A percentile compares a stretch with the other conserved stretches of the same genome.
Conservation (phyloP, 1,140 invertebrate genomes). For the Pseudoatta argentina region DNA sequence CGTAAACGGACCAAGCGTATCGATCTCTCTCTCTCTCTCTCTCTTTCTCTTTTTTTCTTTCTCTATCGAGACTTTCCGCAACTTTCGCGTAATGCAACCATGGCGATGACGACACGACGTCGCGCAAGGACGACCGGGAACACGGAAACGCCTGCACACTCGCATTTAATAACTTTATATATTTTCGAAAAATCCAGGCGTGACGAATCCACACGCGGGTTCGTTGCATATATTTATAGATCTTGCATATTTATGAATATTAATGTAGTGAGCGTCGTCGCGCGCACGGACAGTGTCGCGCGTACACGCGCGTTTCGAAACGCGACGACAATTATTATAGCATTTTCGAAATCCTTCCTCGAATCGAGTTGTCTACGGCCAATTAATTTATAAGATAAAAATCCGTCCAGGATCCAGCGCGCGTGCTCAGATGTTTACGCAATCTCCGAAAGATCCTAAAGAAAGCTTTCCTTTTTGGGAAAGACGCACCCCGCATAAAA, state of each 20-base stretch:
- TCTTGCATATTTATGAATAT: constrained; percentile 41
- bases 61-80: neutral
- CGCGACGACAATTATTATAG: constrained; percentile 16
- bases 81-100: constrained; percentile 31
- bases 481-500: neutral
- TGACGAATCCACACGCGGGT: neutral
- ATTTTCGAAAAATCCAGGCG: constrained; percentile 4
- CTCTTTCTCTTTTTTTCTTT: constrained; percentile 3
- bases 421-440: constrained; percentile 8
- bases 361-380: neutral
- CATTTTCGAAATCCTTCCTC: constrained; percentile 39
- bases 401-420: neutral
- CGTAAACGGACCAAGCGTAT: constrained; percentile 4
- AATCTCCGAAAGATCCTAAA: constrained; percentile 25
- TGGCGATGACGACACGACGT: neutral
- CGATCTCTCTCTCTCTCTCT: neutral
- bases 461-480: constrained; percentile 8
- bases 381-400: constrained; percentile 44
- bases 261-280: constrained; percentile 30
- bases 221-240: constrained; percentile 14
- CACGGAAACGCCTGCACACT: neutral
- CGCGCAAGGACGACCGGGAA: constrained; percentile 40
- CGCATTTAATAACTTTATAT: neutral
- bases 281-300: neutral
- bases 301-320: constrained; percentile 36